Conservation (phyloP, 2,797 vertebrate genomes). For the Molossus alvarezi region DNA sequence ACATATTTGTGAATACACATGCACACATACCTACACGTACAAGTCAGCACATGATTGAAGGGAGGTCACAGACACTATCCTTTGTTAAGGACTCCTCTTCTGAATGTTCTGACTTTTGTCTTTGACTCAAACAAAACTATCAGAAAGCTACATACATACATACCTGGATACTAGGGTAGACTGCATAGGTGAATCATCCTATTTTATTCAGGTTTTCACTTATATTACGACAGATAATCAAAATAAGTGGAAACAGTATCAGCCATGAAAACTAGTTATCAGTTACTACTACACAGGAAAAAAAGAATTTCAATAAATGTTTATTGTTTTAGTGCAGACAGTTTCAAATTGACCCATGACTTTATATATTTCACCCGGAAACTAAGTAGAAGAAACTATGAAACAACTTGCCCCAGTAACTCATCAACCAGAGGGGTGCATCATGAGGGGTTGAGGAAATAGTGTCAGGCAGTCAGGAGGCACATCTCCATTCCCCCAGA, state of each 20-base stretch:
- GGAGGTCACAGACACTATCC: neutral
- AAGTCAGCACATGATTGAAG: neutral
- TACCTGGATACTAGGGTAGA: neutral
- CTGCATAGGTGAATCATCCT: neutral
- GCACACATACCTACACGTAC: no score
- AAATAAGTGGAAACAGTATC: neutral
- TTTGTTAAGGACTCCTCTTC: neutral
- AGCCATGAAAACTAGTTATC: neutral
- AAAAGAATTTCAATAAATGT: neutral
- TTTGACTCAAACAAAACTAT: neutral
- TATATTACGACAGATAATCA: neutral
- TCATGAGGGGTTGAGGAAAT: neutral
- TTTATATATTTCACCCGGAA: neutral
- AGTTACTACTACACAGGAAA: neutral
- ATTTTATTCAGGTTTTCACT: neutral
- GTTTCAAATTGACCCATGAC: neutral
- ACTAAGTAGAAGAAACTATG: neutral
- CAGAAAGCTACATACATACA: neutral
- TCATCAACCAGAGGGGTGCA: neutral
- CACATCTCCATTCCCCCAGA: neutral
- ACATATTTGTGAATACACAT: neutral
- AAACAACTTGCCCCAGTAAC: neutral
- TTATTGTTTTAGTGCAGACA: neutral
- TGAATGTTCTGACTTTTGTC: neutral
- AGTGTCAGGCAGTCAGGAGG: neutral